These are phyloP conservation scores for Lasioglossum calceatum DNA, from an alignment of 2,888 invertebrate species.

Conservation along the genomic window DNA sequence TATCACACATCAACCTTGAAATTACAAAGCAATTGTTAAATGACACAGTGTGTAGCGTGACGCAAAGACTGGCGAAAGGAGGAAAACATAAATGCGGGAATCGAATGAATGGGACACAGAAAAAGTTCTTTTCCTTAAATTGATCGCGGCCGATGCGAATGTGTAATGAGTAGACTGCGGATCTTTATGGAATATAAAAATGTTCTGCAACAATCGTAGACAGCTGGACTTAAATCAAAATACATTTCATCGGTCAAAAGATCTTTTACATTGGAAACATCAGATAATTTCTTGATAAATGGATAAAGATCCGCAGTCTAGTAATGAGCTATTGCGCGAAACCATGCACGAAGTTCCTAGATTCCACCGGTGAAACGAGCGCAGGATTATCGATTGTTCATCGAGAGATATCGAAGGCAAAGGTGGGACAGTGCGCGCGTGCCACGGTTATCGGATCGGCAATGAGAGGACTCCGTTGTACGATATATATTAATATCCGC, in stretches of 20 bases:
- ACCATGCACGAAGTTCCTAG: not conserved
- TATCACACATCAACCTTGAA: not conserved
- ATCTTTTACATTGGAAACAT: too few species aligned
- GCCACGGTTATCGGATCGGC: conserved; percentile 46
- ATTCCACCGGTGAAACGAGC: not conserved
- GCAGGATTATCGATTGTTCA: conserved; percentile 24
- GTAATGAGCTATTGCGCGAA: not conserved
- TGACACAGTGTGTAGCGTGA: not conserved
- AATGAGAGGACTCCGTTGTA: conserved; percentile 35
- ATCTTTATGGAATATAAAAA: too few species aligned
- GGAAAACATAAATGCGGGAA: not conserved
- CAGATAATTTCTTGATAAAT: too few species aligned
- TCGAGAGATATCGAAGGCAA: conserved; percentile 20
- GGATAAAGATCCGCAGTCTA: too few species aligned
- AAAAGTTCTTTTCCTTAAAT: not conserved
- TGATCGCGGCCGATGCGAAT: not conserved
- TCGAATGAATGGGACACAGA: not conserved
- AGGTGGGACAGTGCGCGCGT: conserved; percentile 39
- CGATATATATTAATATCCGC: conserved; percentile 40
- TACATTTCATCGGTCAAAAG: too few species aligned
- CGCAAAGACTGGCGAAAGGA: not conserved
- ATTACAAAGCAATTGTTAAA: not conserved
- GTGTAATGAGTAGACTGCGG: too few species aligned
- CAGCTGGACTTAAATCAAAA: too few species aligned
- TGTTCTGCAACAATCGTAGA: too few species aligned